Base-by-base conservation (phyloP, 2,113 vertebrate genomes). In the Ginglymostoma cirratum region DNA sequence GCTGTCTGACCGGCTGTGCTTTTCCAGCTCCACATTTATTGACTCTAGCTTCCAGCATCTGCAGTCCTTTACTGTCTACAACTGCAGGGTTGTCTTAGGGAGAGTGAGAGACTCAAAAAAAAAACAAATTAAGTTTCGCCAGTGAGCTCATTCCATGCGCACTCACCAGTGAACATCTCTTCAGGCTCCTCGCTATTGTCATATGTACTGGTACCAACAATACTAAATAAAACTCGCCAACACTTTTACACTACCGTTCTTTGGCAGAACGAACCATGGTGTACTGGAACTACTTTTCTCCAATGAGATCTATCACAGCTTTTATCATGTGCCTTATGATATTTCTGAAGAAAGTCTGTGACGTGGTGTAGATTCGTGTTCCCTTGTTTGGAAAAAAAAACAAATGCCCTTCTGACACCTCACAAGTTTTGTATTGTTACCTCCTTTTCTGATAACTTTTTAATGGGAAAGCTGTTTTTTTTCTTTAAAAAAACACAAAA, bases 351-450 rank as follows among this genome's bases (percentile, higher is more conserved):
- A 99, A 98, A 99, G 98, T 98, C 99, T 99, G 99, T 99, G 98
- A 98, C 94, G 94, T 94, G 98, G 98, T 99, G 99, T 99, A 99
- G 99, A 99, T 98, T 97, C 99, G 98, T 98, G 98, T 99, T 52
- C 94, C 94, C 94, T 99, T 98, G 98, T 99, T 99, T 99, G 99
- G 99, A 98, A 98, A 98, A 97, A 98, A 98, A 98, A 99, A 99
- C 98, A 98, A 97, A 98, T 98, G 98, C 98, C 98, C 98, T 99
- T 98, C 98, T 98, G 98, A 99, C 98, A 99, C 99, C 99, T 99
- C 99, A 98, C 98, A 99, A 99, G 99, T 99, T 99, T 99, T 99
- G 98, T 99, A 99, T 98, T 98, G 98, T 99, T 98, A 98, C 98
- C 98, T 99, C 98, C 99, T 98, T 98, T 99, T 99, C 98, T 98